Percentiles rank a stretch among this genome's conserved stretches.
phyloP scores from a whole-genome alignment of 2,888 invertebrate genomes.

The Frankliniella fusca region DNA sequence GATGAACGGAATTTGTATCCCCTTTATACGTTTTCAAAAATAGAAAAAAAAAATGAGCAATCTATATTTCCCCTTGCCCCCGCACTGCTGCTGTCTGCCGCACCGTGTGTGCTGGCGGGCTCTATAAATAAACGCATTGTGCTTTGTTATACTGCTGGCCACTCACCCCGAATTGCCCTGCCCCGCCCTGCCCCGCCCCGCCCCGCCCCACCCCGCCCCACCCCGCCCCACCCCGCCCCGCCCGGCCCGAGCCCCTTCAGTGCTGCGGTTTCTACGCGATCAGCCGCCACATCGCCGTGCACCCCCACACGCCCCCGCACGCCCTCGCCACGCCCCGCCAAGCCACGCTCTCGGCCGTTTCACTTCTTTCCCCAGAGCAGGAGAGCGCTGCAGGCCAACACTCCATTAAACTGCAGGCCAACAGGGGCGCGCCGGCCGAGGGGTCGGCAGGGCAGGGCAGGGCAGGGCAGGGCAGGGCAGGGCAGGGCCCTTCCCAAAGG shows the following conservation, averaged over 20 bases:
- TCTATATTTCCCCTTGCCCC: background rate
- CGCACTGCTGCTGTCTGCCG: background rate
- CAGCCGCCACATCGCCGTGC: slow-evolving; percentile 1
- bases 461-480: too few species aligned
- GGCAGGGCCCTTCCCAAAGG: background rate
- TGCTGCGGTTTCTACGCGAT: slow-evolving; percentile 3
- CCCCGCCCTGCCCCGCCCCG: background rate
- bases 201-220: background rate
- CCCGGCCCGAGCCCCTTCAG: background rate
- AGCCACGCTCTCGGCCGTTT: background rate
- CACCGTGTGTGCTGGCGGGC: too few species aligned
- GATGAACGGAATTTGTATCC: too few species aligned
- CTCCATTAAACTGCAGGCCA: slow-evolving; percentile 8
- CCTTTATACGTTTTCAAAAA: background rate
- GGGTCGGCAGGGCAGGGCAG: too few species aligned
- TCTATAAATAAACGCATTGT: too few species aligned
- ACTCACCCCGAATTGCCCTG: too few species aligned
- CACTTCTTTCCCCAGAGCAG: background rate
- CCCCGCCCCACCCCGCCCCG: background rate
- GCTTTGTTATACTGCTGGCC: too few species aligned
- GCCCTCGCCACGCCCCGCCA: background rate
- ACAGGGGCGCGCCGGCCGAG: background rate
- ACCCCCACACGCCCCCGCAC: background rate
- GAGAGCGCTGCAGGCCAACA: background rate
- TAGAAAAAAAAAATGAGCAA: background rate